Evolutionary conservation across 1,140 invertebrate species (phyloP).

Genomic region (Muscidifurax raptorellus): DNA sequence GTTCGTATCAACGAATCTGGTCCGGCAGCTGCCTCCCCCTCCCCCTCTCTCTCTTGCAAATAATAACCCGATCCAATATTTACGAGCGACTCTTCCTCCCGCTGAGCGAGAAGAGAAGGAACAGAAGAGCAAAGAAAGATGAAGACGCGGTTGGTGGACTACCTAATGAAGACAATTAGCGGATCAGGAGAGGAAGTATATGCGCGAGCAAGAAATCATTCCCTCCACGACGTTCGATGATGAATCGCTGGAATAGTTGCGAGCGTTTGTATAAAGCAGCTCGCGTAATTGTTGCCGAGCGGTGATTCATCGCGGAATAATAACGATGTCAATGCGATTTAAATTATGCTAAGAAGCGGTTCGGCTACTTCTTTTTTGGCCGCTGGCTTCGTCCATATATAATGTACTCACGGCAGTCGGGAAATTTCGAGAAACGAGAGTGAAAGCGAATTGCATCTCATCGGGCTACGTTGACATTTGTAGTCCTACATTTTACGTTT

Average conservation of each 20-base stretch:
- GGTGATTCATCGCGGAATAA: conserved; percentile 42
- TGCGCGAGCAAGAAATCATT: background rate
- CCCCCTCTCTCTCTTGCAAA: background rate
- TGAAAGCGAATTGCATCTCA: too few relatives aligned
- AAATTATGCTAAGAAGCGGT: conserved; percentile 31
- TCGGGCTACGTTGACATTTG: too few relatives aligned
- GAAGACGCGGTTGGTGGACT: background rate
- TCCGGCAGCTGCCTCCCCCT: background rate
- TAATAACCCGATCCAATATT: conserved; percentile 1
- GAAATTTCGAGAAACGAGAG: too few relatives aligned
- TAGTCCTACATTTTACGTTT: too few relatives aligned
- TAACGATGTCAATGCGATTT: conserved; percentile 29
- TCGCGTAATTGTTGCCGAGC: background rate
- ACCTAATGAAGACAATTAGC: conserved; percentile 39
- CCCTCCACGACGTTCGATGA: background rate
- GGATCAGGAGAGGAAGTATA: background rate
- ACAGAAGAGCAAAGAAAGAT: background rate
- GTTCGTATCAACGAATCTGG: background rate
- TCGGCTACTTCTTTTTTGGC: background rate
- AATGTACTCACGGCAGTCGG: too few relatives aligned
- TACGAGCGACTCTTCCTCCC: conserved; percentile 9
- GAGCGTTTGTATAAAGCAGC: background rate
- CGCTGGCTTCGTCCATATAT: too few relatives aligned
- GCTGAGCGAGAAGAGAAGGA: background rate
- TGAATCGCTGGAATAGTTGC: conserved; percentile 19